Percentiles rank a stretch among this genome's conserved stretches.
phyloP scores from a whole-genome alignment of 2,797 vertebrate genomes.

The Pteropus rufus region DNA sequence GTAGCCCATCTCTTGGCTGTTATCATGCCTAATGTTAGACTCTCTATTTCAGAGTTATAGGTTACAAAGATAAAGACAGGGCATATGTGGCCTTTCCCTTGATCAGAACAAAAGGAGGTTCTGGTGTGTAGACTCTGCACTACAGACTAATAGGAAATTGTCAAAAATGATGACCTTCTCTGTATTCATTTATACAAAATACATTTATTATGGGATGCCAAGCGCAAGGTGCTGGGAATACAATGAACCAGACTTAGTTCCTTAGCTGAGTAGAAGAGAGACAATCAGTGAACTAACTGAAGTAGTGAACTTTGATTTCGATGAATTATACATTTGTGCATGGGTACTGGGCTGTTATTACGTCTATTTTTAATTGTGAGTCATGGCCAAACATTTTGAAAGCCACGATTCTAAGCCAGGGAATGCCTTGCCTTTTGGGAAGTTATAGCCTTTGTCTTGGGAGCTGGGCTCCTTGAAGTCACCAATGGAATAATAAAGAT shows the following conservation, averaged over 20 bases:
- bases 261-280: neutral
- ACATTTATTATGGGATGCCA: neutral
- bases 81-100: neutral
- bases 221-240: neutral
- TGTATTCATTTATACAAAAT: neutral
- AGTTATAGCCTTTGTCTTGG: neutral
- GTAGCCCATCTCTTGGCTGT: neutral
- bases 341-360: neutral
- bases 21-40: neutral
- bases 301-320: neutral
- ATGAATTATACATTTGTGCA: neutral
- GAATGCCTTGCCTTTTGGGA: neutral
- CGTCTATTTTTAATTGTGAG: neutral
- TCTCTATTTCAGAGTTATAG: neutral
- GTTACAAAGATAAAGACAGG: neutral
- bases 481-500: neutral
- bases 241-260: neutral
- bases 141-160: neutral
- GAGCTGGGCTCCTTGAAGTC: neutral
- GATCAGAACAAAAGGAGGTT: neutral
- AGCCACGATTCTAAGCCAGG: neutral
- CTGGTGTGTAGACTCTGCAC: neutral
- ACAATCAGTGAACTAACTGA: neutral
- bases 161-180: neutral
- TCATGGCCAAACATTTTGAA: neutral